Conservation (phyloP, 2,888 invertebrate genomes). For the Sthenelais limicola region DNA sequence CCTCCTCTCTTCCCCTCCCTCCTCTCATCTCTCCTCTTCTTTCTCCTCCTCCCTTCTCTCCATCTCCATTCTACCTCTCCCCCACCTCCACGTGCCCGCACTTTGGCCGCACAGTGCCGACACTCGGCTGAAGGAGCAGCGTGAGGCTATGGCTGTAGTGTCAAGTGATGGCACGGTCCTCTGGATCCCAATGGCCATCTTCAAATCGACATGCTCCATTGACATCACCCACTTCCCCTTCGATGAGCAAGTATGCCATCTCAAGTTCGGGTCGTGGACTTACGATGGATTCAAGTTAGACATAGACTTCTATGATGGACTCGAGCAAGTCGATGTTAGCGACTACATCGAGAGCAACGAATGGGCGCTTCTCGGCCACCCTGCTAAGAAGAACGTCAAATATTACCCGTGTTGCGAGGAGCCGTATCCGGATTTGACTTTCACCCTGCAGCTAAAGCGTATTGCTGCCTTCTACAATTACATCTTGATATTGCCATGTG, state of each 20-base stretch:
- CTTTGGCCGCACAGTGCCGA: conserved; percentile 67
- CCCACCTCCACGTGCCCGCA: neutral
- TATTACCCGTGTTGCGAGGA: conserved; percentile 67
- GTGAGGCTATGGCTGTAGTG: conserved; percentile 70
- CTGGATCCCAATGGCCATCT: conserved; percentile 69
- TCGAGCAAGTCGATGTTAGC: conserved; percentile 52
- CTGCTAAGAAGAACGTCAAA: conserved; percentile 63
- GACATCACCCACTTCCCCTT: conserved; percentile 71
- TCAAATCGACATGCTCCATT: conserved; percentile 70
- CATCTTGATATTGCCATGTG: conserved; percentile 72
- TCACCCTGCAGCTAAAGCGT: conserved; percentile 61
- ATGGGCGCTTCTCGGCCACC: conserved; percentile 66
- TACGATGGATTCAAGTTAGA: conserved; percentile 68
- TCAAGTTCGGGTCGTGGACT: conserved; percentile 72
- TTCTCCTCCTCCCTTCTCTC: conserved; percentile 1
- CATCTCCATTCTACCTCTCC: neutral
- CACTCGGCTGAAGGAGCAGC: conserved; percentile 68
- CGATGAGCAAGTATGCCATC: conserved; percentile 69
- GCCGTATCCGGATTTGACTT: conserved; percentile 69
- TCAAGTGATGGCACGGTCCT: conserved; percentile 61
- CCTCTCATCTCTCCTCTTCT: neutral
- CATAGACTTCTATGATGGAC: conserved; percentile 53
- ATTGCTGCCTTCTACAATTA: conserved; percentile 67
- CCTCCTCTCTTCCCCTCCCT: neutral
- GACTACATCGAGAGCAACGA: conserved; percentile 71